Base-by-base conservation (phyloP, 2,888 invertebrate species). In the Lasioglossum calceatum region DNA sequence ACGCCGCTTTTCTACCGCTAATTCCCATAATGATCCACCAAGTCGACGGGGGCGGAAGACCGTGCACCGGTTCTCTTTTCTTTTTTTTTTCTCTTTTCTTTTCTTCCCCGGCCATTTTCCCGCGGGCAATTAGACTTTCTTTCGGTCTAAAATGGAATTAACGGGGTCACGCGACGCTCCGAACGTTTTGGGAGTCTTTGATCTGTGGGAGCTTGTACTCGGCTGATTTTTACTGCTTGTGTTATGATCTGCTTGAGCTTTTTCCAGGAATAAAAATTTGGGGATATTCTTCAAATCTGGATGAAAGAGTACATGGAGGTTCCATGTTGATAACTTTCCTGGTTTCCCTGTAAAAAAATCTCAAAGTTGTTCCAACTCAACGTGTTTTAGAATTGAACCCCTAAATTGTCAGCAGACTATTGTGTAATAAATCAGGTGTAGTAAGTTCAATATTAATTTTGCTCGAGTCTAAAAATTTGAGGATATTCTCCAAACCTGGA, bases 21-120 rank as follows among this genome's bases (percentile, higher is more conserved):
- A 79, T 84, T 78, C 75, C 80, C 74, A 23, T 86, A 79, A 86
- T 88, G 82, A 67, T 61, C 27, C 61, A 14, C 61, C 61, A 23
- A 54, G 27, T 27, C 61, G 44, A 61, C 61, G 61, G 61, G 61
- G 61, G 61, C 61, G 61, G 61, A 61, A 61, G 61, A 61, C 61
- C 27, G 61, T n/a, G 27, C 61, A 61, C 61, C 61, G 61, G 61
- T 61, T 61, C 27, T n/a, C 27, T 61, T 61, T 61, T 27, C 27
- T 23, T 2, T 19, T 50, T 50, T 23, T 50, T 23, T 23, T 23
- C 8, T 50, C 19, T 19, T 7, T 23, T 54, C 23, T 54, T 8
- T 54, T 23, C 2, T 54, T 7, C 2, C 5, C 14, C 14, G 27
- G 2, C 27, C 27, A 27, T 61, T 61, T 61, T 61, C 61, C 61